These are phyloP conservation scores for Watsonalla binaria DNA, from an alignment of 2,888 invertebrate genomes.

Conservation along the genomic window DNA sequence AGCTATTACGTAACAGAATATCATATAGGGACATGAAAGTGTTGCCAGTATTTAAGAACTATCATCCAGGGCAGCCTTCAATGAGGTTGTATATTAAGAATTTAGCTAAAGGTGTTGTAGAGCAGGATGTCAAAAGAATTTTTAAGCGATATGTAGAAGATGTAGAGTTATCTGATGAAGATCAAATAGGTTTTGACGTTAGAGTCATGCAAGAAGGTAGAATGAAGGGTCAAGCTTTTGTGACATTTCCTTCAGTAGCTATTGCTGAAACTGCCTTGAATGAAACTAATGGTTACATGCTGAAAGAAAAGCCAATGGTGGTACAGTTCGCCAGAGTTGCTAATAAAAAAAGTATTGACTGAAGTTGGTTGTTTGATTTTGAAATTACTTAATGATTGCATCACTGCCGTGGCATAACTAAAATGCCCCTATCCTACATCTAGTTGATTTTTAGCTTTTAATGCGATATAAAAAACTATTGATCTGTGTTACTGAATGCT, in stretches of 20 bases:
- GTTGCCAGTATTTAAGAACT: constrained; percentile 91
- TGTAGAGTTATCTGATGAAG: constrained; percentile 53
- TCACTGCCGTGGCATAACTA: no score
- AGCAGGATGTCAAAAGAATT: constrained; percentile 85
- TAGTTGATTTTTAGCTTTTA: no score
- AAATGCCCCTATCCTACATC: no score
- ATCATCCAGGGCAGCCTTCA: constrained; percentile 88
- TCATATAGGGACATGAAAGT: constrained; percentile 84
- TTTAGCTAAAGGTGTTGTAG: constrained; percentile 88
- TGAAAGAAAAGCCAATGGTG: constrained; percentile 94
- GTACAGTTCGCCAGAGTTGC: constrained; percentile 86
- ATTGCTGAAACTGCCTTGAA: constrained; percentile 86
- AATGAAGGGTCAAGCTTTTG: constrained; percentile 98
- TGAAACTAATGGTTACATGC: constrained; percentile 92
- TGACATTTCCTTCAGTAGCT: constrained; percentile 85
- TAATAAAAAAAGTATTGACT: constrained; percentile 60
- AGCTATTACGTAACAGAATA: constrained; percentile 83
- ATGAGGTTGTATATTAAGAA: constrained; percentile 96
- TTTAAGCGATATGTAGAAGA: constrained; percentile 82
- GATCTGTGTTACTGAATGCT: no score
- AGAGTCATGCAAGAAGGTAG: constrained; percentile 95
- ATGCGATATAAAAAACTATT: no score
- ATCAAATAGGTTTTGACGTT: constrained; percentile 80
- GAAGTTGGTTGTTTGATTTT: constrained; percentile 8
- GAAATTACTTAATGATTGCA: no score